Conservation (phyloP, 2,797 vertebrate genomes). For the Arrhamphus sclerolepis region DNA sequence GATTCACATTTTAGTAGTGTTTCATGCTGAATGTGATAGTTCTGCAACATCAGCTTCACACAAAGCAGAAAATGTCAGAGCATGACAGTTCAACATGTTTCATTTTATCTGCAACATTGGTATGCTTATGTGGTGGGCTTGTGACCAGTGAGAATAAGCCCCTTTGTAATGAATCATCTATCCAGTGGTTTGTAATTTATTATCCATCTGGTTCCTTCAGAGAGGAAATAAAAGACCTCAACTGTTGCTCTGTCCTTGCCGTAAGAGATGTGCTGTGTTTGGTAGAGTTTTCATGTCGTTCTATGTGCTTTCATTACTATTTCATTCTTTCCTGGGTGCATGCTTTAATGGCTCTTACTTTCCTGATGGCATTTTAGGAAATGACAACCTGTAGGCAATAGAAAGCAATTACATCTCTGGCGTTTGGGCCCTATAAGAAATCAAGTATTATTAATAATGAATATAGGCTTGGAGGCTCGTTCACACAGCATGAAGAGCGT, state of each 20-base stretch:
- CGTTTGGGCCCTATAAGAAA: conserved; percentile 67
- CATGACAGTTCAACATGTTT: conserved; percentile 18
- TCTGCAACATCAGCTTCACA: conserved; percentile 2
- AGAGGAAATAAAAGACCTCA: conserved; percentile 36
- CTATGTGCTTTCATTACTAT: conserved; percentile 53
- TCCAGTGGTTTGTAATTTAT: no score
- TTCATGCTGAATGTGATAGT: no score
- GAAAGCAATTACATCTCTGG: conserved; percentile 76
- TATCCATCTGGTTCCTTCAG: conserved; percentile 40
- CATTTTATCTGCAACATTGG: conserved; percentile 27
- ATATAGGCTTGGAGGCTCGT: conserved; percentile 52
- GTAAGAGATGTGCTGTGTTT: conserved; percentile 28
- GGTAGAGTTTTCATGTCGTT: conserved; percentile 16
- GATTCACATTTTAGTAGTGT: not conserved
- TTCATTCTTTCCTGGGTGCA: conserved; percentile 56
- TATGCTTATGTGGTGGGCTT: conserved; percentile 27
- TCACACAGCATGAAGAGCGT: conserved; percentile 38
- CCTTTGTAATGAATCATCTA: conserved; percentile 34
- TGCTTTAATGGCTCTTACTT: conserved; percentile 74
- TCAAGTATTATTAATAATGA: conserved; percentile 76
- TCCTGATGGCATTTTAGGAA: conserved; percentile 78
- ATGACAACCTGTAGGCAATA: conserved; percentile 75
- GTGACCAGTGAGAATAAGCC: conserved; percentile 33
- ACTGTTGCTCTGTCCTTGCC: conserved; percentile 48
- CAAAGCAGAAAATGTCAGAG: not conserved